phyloP scores from a whole-genome alignment of 2,888 invertebrate genomes.

The Macropis europaea region DNA sequence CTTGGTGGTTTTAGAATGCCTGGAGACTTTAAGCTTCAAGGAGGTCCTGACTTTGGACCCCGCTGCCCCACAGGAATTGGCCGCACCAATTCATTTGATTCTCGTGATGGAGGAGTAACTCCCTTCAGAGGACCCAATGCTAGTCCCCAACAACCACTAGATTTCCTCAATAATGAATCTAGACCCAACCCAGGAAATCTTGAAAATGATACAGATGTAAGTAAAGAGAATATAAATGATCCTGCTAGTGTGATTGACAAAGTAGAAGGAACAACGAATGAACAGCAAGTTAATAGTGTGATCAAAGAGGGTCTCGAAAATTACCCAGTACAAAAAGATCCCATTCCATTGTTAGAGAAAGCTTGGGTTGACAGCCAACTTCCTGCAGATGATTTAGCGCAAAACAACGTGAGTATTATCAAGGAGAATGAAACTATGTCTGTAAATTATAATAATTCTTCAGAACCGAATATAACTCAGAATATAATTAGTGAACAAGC shows the following conservation, averaged over 20 bases:
- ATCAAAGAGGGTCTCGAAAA: constrained; percentile 8
- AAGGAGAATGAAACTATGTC: constrained; percentile 8
- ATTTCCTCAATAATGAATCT: not conserved
- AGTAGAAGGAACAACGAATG: not conserved
- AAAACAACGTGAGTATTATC: not conserved
- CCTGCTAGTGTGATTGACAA: not conserved
- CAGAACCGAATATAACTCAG: constrained; percentile 20
- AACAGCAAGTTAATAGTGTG: constrained; percentile 8
- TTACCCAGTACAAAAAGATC: constrained; percentile 10
- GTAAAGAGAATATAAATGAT: constrained; percentile 14
- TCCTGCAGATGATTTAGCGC: constrained; percentile 19
- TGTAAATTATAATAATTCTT: not conserved
- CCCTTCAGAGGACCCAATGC: constrained; percentile 28
- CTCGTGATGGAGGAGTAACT: constrained; percentile 7
- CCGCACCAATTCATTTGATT: constrained; percentile 33
- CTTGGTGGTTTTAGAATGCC: constrained; percentile 37
- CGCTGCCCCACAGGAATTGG: constrained; percentile 42
- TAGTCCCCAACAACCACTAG: constrained; percentile 29
- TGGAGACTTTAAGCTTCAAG: constrained; percentile 55
- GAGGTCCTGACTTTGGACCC: constrained; percentile 47
- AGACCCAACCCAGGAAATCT: not conserved
- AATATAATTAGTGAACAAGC: constrained; percentile 1
- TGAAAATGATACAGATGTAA: not conserved
- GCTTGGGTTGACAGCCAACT: constrained; percentile 62
- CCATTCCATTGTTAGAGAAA: constrained; percentile 58